Base-by-base conservation (phyloP, 2,888 invertebrate species). In the Horisme vitalbata region DNA sequence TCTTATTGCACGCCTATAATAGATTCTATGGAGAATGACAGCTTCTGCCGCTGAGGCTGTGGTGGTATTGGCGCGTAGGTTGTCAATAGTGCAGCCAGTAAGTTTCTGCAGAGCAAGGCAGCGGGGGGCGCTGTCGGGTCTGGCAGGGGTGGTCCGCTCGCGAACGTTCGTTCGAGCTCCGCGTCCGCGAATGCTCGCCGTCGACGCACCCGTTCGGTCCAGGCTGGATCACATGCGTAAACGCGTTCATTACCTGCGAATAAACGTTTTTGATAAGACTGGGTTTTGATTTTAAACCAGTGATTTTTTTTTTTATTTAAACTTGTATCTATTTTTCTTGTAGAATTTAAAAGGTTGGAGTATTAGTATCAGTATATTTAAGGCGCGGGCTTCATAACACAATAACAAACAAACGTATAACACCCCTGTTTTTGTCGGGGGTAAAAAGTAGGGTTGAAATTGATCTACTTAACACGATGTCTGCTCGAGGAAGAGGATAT, bases 1-100 rank as follows among this genome's bases (percentile, higher is more conserved):
- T 18, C 9, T 45, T 79, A 91, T 62, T 91, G 89, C 20, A 91
- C 87, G n/a, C 93, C 93, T 55, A 93, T 93, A 51, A 94, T 93
- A n/a, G 93, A 92, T 67, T 93, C 93, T n/a, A 93, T 93, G 7
- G 93, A 93, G 71, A 92, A 92, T 0, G 92, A 91, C 21, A 92
- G 72, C 59, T 90, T 90, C 10, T 80, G 78, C 30, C 75, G 65
- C 27, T 68, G 77, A 6, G 78, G 79, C 23, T 66, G 76, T 1
- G 71, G 44, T 0, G 79, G 79, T n/a, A 71, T 20, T 0, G 83
- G 83, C 3, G 79, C 69, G 55, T 83, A 87, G 45, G 76, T 83
- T 12, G 77, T 78, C 10, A 88, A 75, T 2, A 88, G 63, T 0
- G 88, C 87, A 1, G 88, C 87, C 5, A 88, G 69, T 2, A 88